Evolutionary conservation across 2,113 vertebrate genomes (phyloP), one percentile per base, ranked within the genome.

Genomic region (Chrysemys picta): DNA sequence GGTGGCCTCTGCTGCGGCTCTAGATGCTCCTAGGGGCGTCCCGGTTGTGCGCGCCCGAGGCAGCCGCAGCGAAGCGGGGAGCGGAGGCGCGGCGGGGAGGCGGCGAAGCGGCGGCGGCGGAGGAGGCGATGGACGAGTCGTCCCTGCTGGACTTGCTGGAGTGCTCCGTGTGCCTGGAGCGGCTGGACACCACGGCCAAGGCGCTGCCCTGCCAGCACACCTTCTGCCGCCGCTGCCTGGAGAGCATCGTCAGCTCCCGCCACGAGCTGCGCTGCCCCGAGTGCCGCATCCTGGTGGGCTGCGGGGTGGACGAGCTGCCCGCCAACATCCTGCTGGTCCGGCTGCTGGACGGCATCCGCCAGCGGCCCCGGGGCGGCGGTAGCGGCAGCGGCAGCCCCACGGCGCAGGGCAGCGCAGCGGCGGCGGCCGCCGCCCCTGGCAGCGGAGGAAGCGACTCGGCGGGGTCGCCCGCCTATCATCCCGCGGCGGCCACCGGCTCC

Each of bases 151-250:
- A 99, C 98, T 96, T 99, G 91, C 97, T 99, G 98, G 99, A 99
- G 98, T 99, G 99, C 96, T 99, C 99, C 78, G 99, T 99, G 94
- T 99, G 99, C 98, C 98, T 99, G 98, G 99, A 99, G 98, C 98
- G 99, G 91, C 98, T 99, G 98, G 99, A 99, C 98, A 99, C 99
- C 92, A 99, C 98, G 93, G 99, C 99, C 97, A 99, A 98, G 97
- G 99, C 99, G 91, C 98, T 99, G 91, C 99, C 99, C 25, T 99
- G 99, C 97, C 99, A 99, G 98, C 99, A 99, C 98, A 99, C 99
- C 96, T 99, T 99, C 98, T 99, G 99, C 97, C 99, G 99, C 95
- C 99, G 99, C 98, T 99, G 99, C 97, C 98, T 99, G 98, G 99
- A 99, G 98, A 99, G 99, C 98, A 99, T 99, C 84, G 98, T 99